Percentiles rank a stretch among this genome's conserved stretches.
Evolutionary conservation across 2,888 invertebrate genomes (phyloP).

Genomic region (Eupeodes latifasciatus): DNA sequence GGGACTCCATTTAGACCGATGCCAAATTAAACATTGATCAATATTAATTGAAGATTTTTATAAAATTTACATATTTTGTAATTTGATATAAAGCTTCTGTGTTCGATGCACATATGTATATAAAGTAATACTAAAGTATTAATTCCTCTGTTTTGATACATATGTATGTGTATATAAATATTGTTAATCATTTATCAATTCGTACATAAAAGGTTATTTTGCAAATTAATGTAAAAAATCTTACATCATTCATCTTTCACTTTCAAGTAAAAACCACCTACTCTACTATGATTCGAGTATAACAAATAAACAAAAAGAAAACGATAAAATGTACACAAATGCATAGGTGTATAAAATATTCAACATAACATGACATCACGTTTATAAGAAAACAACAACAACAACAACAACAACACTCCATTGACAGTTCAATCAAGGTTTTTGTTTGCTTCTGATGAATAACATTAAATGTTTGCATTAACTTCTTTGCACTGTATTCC

Average conservation of each 20-base stretch:
- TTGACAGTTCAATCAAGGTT: slow-evolving; percentile 30
- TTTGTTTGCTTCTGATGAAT: slow-evolving; percentile 24
- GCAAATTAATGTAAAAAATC: not conserved
- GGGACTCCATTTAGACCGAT: too few species aligned
- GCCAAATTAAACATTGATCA: too few species aligned
- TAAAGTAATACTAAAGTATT: too few species aligned
- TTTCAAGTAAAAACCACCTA: not conserved
- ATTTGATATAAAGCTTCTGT: too few species aligned
- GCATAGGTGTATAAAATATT: not conserved
- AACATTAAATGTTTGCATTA: slow-evolving; percentile 16
- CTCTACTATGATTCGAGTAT: not conserved
- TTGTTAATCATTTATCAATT: too few species aligned
- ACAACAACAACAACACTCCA: not conserved
- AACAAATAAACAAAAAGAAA: not conserved
- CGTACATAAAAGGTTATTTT: not conserved
- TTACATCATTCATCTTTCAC: not conserved
- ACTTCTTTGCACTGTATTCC: slow-evolving; percentile 3
- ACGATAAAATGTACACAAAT: not conserved
- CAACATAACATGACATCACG: slow-evolving; percentile 24
- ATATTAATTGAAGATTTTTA: too few species aligned
- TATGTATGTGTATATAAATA: too few species aligned
- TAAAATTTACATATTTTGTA: too few species aligned
- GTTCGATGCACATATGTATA: too few species aligned
- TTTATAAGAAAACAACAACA: not conserved
- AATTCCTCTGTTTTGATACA: too few species aligned